Evolutionary conservation across 2,888 invertebrate species (phyloP).

Genomic region (Perizoma affinitatum): DNA sequence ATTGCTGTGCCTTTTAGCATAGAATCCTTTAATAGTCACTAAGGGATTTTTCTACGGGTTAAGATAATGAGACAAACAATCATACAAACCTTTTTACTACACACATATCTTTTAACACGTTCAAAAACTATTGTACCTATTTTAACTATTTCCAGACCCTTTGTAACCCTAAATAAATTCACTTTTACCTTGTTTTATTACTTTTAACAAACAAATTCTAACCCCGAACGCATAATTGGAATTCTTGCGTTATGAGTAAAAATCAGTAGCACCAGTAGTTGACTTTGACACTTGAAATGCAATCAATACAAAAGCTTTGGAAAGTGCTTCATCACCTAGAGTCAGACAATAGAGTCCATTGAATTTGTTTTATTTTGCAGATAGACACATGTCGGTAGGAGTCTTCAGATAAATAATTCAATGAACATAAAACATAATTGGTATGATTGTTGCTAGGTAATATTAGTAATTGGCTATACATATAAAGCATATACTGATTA

Average conservation of each 20-base stretch:
- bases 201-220: too few relatives aligned
- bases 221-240: too few relatives aligned
- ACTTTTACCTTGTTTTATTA: too few relatives aligned
- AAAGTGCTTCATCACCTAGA: constrained; percentile 16
- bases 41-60: too few relatives aligned
- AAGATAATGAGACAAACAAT: too few relatives aligned
- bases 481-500: constrained; percentile 13
- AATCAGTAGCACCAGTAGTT: constrained; percentile 2
- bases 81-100: too few relatives aligned
- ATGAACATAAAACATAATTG: constrained; percentile 6
- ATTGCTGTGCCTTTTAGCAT: too few relatives aligned
- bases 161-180: too few relatives aligned
- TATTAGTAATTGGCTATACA: constrained; percentile 19
- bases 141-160: too few relatives aligned
- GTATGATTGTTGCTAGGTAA: constrained; percentile 31
- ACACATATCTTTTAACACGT: too few relatives aligned
- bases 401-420: constrained; percentile 18
- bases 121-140: too few relatives aligned
- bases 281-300: constrained; percentile 10
- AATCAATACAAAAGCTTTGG: constrained; percentile 7
- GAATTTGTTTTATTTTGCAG: constrained; percentile 13
- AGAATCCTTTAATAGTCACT: too few relatives aligned
- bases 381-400: constrained; percentile 3
- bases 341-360: constrained; percentile 13
- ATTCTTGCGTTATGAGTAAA: not conserved